phyloP scores from a whole-genome alignment of 2,797 vertebrate species.

The Mallotus villosus region DNA sequence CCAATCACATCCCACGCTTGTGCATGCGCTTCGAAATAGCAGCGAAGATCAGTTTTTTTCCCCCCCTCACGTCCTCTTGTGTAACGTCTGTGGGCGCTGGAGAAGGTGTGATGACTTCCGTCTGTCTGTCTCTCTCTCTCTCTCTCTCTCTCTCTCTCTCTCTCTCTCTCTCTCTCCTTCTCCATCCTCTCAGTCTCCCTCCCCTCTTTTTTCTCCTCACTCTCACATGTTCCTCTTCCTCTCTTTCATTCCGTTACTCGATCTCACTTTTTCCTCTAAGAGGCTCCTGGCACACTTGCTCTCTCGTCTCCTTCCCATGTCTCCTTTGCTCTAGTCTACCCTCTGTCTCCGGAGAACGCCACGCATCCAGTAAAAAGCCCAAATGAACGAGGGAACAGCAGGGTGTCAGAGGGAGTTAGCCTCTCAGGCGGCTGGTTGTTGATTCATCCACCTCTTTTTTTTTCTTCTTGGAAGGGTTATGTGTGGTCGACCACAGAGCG shows the following conservation, averaged over 20 bases:
- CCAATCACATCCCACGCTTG: constrained; percentile 6
- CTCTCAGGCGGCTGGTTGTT: constrained; percentile 6
- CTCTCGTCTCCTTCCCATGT: too few relatives aligned
- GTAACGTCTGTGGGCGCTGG: constrained; percentile 12
- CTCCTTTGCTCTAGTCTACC: too few relatives aligned
- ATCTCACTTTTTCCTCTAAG: too few relatives aligned
- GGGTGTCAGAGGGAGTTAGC: constrained; percentile 13
- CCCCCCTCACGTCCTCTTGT: background rate
- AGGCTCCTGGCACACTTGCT: too few relatives aligned
- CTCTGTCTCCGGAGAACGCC: background rate
- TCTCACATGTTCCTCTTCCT: constrained; percentile 9
- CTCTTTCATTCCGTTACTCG: background rate
- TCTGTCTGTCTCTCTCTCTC: background rate
- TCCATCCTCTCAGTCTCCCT: too few relatives aligned
- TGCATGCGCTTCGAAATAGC: constrained; percentile 7
- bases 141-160: too few relatives aligned
- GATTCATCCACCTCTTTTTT: background rate
- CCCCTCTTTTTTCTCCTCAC: too few relatives aligned
- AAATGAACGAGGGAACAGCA: constrained; percentile 13
- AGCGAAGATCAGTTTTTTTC: background rate
- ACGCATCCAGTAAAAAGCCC: background rate
- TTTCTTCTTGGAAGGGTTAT: constrained; percentile 4
- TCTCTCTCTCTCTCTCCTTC: background rate
- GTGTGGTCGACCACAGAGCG: constrained; percentile 18
- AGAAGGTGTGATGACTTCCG: constrained; percentile 24